A percentile compares a stretch with the other conserved stretches of the same genome.
phyloP scores from a whole-genome alignment of 2,113 vertebrate species.

The Nesogale talazaci region DNA sequence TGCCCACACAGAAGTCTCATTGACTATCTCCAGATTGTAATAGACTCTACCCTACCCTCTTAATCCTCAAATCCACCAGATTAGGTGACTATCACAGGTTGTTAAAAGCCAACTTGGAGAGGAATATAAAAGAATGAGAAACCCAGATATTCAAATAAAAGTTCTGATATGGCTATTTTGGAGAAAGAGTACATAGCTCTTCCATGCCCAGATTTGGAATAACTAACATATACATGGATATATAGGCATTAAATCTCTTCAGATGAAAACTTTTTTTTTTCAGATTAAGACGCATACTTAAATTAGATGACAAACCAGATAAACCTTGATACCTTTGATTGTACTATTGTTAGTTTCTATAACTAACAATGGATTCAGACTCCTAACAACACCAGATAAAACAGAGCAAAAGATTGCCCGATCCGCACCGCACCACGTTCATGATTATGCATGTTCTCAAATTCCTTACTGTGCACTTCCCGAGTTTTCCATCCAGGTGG shows the following conservation, averaged over 20 bases:
- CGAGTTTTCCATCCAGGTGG: neutral
- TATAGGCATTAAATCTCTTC: neutral
- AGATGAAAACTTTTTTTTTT: neutral
- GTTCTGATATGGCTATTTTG: conserved; percentile 27
- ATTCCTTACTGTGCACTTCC: neutral
- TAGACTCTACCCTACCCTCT: too few relatives aligned
- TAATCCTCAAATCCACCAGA: too few relatives aligned
- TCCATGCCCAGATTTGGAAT: neutral
- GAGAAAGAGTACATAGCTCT: conserved; percentile 22
- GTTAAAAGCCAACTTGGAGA: conserved; percentile 55
- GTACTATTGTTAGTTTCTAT: neutral
- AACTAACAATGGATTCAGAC: neutral
- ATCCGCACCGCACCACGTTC: neutral
- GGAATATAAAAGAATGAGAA: conserved; percentile 59
- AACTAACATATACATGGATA: neutral
- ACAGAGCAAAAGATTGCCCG: neutral
- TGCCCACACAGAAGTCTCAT: too few relatives aligned
- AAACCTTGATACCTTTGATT: neutral
- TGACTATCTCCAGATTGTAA: too few relatives aligned
- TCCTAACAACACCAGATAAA: neutral
- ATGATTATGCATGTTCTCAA: neutral
- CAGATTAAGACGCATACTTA: neutral
- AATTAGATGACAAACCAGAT: neutral
- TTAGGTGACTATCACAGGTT: too few relatives aligned
- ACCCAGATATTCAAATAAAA: conserved; percentile 53